phyloP scores from a whole-genome alignment of 2,113 vertebrate genomes.

The Rhizomys pruinosus region DNA sequence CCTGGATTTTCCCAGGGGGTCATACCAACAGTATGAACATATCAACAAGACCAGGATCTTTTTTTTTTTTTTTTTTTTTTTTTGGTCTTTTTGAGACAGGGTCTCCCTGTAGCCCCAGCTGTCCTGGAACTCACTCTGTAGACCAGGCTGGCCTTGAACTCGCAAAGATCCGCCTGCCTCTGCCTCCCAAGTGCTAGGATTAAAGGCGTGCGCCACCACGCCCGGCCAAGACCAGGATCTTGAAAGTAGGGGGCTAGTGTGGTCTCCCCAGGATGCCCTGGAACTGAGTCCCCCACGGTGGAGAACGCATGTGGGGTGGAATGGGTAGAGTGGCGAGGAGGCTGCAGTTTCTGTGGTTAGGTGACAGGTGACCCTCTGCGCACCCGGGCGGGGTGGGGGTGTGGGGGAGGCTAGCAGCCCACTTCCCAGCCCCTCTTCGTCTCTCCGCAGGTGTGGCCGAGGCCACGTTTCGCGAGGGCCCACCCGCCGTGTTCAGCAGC shows the following conservation, averaged over 20 bases:
- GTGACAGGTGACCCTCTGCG: not conserved
- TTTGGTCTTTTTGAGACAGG: too few relatives aligned
- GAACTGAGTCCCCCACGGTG: not conserved
- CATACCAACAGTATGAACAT: too few relatives aligned
- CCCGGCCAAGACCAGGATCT: not conserved
- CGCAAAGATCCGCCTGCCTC: too few relatives aligned
- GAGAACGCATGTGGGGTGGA: not conserved
- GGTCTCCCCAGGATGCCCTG: fast-evolving
- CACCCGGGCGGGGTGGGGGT: not conserved
- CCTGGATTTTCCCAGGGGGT: not conserved
- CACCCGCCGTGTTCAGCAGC: conserved; percentile 85
- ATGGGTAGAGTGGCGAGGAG: too few relatives aligned
- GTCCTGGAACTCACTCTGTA: too few relatives aligned
- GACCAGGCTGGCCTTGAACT: too few relatives aligned
- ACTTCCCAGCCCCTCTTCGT: not conserved
- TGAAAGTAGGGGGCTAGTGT: not conserved
- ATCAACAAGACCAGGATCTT: too few relatives aligned
- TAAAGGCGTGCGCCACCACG: too few relatives aligned
- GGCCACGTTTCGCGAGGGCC: conserved; percentile 88
- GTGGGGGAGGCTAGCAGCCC: not conserved
- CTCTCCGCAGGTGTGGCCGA: conserved; percentile 90
- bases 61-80: too few relatives aligned
- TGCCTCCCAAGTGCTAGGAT: too few relatives aligned
- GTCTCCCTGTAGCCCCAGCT: too few relatives aligned
- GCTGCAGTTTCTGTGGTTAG: too few relatives aligned